phyloP scores from a whole-genome alignment of 2,888 invertebrate species.

The Synergus japonicus region DNA sequence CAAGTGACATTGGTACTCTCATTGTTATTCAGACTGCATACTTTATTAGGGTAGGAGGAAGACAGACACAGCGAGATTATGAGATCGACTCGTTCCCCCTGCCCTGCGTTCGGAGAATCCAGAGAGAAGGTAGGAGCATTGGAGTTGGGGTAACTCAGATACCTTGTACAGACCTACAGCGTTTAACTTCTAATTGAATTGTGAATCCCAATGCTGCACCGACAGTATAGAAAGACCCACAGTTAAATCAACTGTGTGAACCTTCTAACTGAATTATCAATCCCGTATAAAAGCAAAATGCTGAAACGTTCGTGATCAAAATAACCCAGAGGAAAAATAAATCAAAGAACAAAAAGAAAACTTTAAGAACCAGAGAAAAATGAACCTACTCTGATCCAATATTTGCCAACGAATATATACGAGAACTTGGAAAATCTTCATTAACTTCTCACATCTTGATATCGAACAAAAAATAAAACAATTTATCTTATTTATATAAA shows the following conservation, averaged over 20 bases:
- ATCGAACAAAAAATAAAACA: neutral
- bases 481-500: neutral
- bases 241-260: conserved; percentile 70
- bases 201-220: conserved; percentile 66
- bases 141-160: conserved; percentile 63
- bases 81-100: conserved; percentile 60
- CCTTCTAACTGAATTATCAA: conserved; percentile 68
- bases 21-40: conserved; percentile 72
- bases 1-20: conserved; percentile 63
- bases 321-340: conserved; percentile 58
- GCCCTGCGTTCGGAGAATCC: conserved; percentile 41
- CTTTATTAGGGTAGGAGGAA: conserved; percentile 68
- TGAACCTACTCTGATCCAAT: conserved; percentile 33
- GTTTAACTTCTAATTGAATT: conserved; percentile 73
- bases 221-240: conserved; percentile 60
- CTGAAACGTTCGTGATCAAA: conserved; percentile 60
- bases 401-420: conserved; percentile 16
- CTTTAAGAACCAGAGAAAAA: conserved; percentile 33
- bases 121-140: conserved; percentile 48
- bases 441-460: neutral
- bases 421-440: conserved; percentile 14
- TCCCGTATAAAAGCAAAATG: conserved; percentile 53
- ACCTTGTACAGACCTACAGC: conserved; percentile 66
- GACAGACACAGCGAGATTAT: conserved; percentile 64
- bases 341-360: conserved; percentile 44